Conservation (phyloP, 2,113 vertebrate species). For the Stegostoma tigrinum region DNA sequence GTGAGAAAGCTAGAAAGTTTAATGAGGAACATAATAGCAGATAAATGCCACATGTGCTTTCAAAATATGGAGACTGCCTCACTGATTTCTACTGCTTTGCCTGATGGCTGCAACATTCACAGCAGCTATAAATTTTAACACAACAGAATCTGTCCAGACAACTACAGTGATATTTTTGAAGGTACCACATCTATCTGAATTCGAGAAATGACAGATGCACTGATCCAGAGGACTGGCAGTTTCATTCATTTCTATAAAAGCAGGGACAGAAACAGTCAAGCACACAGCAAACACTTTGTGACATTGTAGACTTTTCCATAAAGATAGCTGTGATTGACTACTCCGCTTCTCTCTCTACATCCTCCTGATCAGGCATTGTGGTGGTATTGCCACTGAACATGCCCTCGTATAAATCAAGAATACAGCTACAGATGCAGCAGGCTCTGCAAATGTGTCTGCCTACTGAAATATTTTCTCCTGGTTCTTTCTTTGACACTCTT, state of each 20-base stretch:
- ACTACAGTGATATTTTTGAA: conserved; percentile 11
- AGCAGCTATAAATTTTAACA: background rate
- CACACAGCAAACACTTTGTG: background rate
- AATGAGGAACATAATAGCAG: conserved; percentile 6
- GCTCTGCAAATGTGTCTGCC: background rate
- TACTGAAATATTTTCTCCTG: background rate
- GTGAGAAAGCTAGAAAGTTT: background rate
- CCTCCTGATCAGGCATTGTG: background rate
- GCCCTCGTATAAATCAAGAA: background rate
- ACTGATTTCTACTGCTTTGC: background rate
- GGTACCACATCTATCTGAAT: background rate
- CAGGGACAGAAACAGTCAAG: background rate
- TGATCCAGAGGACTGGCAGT: background rate
- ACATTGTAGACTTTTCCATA: background rate
- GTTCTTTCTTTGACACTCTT: background rate
- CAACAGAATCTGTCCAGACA: background rate
- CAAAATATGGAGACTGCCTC: conserved; percentile 11
- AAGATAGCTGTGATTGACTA: background rate
- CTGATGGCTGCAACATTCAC: background rate
- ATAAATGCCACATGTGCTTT: background rate
- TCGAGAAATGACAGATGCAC: background rate
- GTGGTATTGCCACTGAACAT: background rate
- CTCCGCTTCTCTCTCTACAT: background rate
- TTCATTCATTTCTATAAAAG: conserved; percentile 21
- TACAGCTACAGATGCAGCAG: background rate